Conservation (phyloP, 2,113 vertebrate species). For the Cyanoramphus novaezelandiae region DNA sequence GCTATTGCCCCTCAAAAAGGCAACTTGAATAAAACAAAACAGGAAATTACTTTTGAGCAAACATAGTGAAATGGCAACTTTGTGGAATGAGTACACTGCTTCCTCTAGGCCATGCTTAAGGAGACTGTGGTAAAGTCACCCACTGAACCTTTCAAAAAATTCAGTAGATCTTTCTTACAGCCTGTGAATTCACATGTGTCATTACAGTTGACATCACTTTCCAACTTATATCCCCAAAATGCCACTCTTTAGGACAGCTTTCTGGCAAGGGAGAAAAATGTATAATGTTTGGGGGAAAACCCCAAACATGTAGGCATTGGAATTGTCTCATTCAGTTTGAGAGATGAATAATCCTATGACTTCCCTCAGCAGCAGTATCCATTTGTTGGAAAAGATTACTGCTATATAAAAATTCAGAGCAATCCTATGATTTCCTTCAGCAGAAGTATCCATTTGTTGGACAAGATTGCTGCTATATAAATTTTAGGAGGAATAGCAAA, state of each 20-base stretch:
- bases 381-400: not conserved
- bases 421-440: not conserved
- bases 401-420: not conserved
- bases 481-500: not conserved
- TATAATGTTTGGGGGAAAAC: not conserved
- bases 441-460: not conserved
- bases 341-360: not conserved
- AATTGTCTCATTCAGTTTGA: not conserved
- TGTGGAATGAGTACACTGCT: not conserved
- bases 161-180: not conserved
- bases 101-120: accelerated
- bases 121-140: not conserved
- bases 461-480: not conserved
- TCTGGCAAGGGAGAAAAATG: not conserved
- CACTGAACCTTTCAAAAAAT: not conserved
- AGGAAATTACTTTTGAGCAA: not conserved
- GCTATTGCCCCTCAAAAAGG: not conserved
- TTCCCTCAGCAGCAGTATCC: not conserved
- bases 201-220: not conserved
- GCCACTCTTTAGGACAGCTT: not conserved
- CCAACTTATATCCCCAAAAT: not conserved
- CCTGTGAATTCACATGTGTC: not conserved
- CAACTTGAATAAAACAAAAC: not conserved
- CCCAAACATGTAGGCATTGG: accelerated
- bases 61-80: not conserved